phyloP scores from a whole-genome alignment of 2,113 vertebrate species.

The Paralichthys olivaceus region DNA sequence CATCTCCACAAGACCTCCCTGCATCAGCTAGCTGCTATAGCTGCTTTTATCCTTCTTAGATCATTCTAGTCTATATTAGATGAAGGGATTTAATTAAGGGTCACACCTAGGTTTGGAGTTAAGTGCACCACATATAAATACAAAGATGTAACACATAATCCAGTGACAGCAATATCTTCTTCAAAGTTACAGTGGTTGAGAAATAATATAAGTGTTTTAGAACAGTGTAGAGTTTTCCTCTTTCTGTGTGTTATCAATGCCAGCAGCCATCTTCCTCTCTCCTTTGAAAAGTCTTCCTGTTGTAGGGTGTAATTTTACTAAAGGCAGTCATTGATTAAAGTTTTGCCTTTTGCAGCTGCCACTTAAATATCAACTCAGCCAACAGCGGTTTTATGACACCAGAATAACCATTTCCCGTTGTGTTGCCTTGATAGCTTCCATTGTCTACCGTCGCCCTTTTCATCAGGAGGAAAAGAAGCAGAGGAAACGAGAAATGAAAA shows the following conservation, averaged over 20 bases:
- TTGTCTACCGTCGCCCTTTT: conserved; percentile 58
- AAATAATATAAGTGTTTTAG: neutral
- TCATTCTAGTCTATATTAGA: neutral
- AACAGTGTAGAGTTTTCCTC: neutral
- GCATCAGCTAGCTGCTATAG: neutral
- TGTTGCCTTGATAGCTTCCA: conserved; percentile 54
- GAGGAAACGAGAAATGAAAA: conserved; percentile 18
- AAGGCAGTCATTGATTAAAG: conserved; percentile 40
- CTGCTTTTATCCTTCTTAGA: neutral
- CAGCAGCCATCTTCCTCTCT: conserved; percentile 4
- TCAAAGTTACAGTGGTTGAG: neutral
- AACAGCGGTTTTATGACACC: conserved; percentile 41
- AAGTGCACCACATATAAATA: too few species aligned
- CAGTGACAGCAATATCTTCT: neutral
- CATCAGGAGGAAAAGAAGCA: conserved; percentile 39
- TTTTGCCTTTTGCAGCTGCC: conserved; percentile 23
- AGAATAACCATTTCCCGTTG: conserved; percentile 46
- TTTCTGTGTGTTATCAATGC: neutral
- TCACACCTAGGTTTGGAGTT: too few species aligned
- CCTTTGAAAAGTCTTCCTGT: conserved; percentile 9
- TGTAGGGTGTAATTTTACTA: conserved; percentile 34
- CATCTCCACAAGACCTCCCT: neutral
- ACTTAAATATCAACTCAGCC: conserved; percentile 39
- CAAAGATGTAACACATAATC: too few species aligned
- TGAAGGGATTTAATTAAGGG: too few species aligned